phyloP scores from a whole-genome alignment of 2,888 invertebrate species.

The Trissolcus japonicus region DNA sequence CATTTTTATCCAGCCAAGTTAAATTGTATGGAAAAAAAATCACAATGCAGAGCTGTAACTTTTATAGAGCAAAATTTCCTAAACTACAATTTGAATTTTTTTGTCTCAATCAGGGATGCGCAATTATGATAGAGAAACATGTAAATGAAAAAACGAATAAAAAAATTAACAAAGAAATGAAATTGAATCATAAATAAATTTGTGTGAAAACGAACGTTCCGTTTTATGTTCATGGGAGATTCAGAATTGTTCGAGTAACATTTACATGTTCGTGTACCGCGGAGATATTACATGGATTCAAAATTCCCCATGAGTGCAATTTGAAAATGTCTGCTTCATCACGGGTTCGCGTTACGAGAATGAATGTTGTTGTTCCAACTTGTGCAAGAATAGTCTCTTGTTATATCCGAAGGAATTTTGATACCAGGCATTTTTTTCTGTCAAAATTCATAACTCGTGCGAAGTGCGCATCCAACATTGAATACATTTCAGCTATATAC shows the following conservation, averaged over 20 bases:
- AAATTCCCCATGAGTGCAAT: conserved; percentile 45
- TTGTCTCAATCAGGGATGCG: neutral
- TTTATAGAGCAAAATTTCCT: neutral
- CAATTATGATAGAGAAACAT: neutral
- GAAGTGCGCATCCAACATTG: neutral
- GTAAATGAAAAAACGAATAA: neutral
- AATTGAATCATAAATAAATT: conserved; percentile 23
- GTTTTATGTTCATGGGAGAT: conserved; percentile 27
- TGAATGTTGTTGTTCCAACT: conserved; percentile 39
- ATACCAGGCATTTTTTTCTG: neutral
- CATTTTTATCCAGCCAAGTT: conserved; percentile 11
- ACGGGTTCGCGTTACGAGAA: conserved; percentile 12
- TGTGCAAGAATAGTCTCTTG: conserved; percentile 23
- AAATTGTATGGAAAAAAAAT: conserved; percentile 10
- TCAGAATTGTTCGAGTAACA: conserved; percentile 36
- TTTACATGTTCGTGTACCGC: conserved; percentile 33
- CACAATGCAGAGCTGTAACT: neutral
- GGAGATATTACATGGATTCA: conserved; percentile 32
- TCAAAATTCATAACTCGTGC: neutral
- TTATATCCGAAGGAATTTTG: conserved; percentile 28
- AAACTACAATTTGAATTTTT: neutral
- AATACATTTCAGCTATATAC: neutral
- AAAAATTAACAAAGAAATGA: neutral
- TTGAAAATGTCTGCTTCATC: conserved; percentile 45
- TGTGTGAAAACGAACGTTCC: conserved; percentile 29